Base-by-base conservation (phyloP, 2,888 invertebrate genomes). In the Xylophagus ater region DNA sequence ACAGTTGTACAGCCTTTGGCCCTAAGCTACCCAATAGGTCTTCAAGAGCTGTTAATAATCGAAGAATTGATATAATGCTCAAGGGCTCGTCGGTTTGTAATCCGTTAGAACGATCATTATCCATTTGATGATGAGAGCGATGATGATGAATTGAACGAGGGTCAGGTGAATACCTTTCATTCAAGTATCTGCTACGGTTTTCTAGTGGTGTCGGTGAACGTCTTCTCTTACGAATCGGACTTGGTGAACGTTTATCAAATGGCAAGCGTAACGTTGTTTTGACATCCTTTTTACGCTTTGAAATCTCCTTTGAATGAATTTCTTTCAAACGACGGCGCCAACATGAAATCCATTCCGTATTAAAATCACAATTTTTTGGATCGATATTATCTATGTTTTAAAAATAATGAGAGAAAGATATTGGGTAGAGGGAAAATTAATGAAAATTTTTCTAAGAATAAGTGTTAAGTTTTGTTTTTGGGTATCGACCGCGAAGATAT, bases 1-100 rank as follows among this genome's bases (percentile, higher is more conserved):
- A 34, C 6, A 44, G 37, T 25, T 46, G 42, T 24, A 46, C 41
- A 20, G 44, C 46, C 37, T 42, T 37, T 21, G 46, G 44, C 17
- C 46, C 46, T 20, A 46, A 34, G 33, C 41, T 46, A 28, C 46
- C 46, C 39, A 46, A 44, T n/a, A 42, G 36, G 21, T 44, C 42
- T 36, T 46, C 44, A 31, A 46, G 40, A 25, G 46, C 44, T 9
- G 42, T 42, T 33, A 44, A 20, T 12, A 46, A 37, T 34, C 46
- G 40, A 24, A 46, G 28, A 5, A 42, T 41, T 4, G 42, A 40
- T 20, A 44, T 42, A 30, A 46, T 44, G 21, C 42, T 40, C 14
- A 46, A 33, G 12, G 40, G 40, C 24, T 34, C 44, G 2, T 29
- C 36, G 12, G 18, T 19, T 8, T 23, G n/a, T 5, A 2, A 9